Conservation (phyloP, 2,797 vertebrate genomes). For the Siniperca scherzeri region DNA sequence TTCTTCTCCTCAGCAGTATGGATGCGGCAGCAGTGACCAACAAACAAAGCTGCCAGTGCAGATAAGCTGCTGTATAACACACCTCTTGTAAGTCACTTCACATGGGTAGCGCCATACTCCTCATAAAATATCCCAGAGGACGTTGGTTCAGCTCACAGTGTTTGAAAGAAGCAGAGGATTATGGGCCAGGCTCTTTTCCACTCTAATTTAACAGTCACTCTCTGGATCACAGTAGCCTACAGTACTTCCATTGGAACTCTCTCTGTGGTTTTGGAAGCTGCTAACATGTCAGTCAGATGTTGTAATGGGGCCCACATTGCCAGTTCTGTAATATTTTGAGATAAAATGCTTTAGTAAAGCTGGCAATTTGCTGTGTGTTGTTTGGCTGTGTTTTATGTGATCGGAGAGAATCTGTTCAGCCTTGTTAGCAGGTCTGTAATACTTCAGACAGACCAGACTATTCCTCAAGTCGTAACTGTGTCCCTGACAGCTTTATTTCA, state of each 20-base stretch:
- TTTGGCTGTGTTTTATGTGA: conserved; percentile 54
- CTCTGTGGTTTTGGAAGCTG: conserved; percentile 65
- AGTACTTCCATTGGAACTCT: conserved; percentile 55
- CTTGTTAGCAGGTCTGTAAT: conserved; percentile 22
- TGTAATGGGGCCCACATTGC: conserved; percentile 62
- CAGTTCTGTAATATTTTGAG: conserved; percentile 64
- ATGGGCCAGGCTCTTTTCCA: conserved; percentile 41
- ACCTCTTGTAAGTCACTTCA: conserved; percentile 27
- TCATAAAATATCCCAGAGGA: conserved; percentile 39
- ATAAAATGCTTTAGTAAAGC: conserved; percentile 63
- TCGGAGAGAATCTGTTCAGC: conserved; percentile 38
- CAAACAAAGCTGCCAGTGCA: conserved; percentile 22
- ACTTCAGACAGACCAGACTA: conserved; percentile 16
- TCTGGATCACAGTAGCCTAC: conserved; percentile 65
- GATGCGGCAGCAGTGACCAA: conserved; percentile 50
- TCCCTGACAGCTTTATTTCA: conserved; percentile 25
- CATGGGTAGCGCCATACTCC: conserved; percentile 19
- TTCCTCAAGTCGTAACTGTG: conserved; percentile 18
- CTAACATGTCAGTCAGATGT: conserved; percentile 70
- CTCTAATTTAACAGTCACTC: conserved; percentile 41
- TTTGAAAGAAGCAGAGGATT: conserved; percentile 47
- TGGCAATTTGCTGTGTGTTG: conserved; percentile 53
- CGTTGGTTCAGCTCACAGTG: conserved; percentile 22
- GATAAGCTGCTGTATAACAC: conserved; percentile 12
- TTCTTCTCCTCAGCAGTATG: conserved; percentile 26